These are phyloP conservation scores for Myrmophylax atrothorax DNA, from an alignment of 2,113 vertebrate genomes.

Conservation along the genomic window DNA sequence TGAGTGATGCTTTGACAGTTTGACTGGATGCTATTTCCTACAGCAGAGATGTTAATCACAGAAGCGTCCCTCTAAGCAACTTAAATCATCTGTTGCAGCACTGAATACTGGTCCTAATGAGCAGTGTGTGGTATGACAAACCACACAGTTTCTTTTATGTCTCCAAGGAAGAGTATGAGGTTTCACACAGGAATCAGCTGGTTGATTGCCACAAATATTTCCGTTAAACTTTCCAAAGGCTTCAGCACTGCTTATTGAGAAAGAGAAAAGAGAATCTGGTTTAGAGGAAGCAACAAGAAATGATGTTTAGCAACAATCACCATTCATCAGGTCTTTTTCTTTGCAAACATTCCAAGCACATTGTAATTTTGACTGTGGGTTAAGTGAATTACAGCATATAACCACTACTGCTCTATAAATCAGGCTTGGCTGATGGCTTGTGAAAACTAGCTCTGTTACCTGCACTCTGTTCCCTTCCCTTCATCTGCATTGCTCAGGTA, in stretches of 20 bases:
- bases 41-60: slow-evolving; percentile 2
- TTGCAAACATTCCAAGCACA: not conserved
- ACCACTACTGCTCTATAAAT: not conserved
- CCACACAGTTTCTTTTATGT: not conserved
- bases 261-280: not conserved
- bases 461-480: not conserved
- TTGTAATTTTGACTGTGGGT: not conserved
- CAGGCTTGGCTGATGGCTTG: not conserved
- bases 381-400: not conserved
- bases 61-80: not conserved
- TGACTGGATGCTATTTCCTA: slow-evolving; percentile 16
- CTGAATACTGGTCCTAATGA: not conserved
- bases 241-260: not conserved
- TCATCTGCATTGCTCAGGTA: not conserved
- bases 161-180: slow-evolving; percentile 5
- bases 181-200: slow-evolving; percentile 38
- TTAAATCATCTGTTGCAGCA: not conserved
- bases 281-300: slow-evolving; percentile 1
- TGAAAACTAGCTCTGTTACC: not conserved
- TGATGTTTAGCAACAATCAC: not conserved
- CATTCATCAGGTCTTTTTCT: not conserved
- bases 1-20: not conserved
- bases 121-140: not conserved
- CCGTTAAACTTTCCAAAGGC: not conserved
- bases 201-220: not conserved